Conservation (phyloP, 2,113 vertebrate species). For the Nanorana parkeri region DNA sequence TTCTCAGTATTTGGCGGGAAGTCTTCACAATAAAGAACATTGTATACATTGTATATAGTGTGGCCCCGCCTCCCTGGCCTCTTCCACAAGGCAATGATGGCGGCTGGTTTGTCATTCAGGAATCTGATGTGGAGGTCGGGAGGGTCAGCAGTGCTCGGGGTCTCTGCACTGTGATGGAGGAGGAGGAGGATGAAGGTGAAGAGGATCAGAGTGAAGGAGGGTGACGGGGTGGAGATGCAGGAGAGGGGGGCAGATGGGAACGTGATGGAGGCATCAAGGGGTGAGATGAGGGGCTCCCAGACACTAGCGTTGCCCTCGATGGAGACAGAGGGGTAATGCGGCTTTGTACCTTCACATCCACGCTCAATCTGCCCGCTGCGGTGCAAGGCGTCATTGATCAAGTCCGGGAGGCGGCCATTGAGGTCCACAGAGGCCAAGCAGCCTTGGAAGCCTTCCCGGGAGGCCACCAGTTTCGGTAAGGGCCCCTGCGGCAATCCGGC, state of each 20-base stretch:
- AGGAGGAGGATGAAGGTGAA: slow-evolving; percentile 17
- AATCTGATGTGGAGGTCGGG: too few species aligned
- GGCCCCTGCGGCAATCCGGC: slow-evolving; percentile 90
- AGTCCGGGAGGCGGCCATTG: slow-evolving; percentile 94
- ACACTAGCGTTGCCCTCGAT: neutral
- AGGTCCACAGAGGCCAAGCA: slow-evolving; percentile 96
- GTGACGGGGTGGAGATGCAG: neutral
- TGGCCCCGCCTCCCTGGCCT: too few species aligned
- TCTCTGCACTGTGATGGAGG: neutral
- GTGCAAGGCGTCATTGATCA: slow-evolving; percentile 91
- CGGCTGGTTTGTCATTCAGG: too few species aligned
- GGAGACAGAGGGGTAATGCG: slow-evolving; percentile 64
- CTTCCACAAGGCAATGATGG: too few species aligned
- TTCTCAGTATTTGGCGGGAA: too few species aligned
- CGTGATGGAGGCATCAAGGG: slow-evolving; percentile 12
- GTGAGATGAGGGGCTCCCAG: slow-evolving; percentile 7
- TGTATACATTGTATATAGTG: too few species aligned
- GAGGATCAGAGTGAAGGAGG: slow-evolving; percentile 3
- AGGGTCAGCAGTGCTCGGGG: too few species aligned
- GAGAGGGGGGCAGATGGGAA: slow-evolving; percentile 29
- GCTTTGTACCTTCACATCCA: slow-evolving; percentile 94
- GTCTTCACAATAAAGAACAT: too few species aligned
- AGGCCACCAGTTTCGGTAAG: slow-evolving; percentile 94
- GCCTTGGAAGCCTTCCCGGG: slow-evolving; percentile 95
- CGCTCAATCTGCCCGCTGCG: slow-evolving; percentile 97